phyloP scores from a whole-genome alignment of 1,140 invertebrate species.

The Neelides sp. region DNA sequence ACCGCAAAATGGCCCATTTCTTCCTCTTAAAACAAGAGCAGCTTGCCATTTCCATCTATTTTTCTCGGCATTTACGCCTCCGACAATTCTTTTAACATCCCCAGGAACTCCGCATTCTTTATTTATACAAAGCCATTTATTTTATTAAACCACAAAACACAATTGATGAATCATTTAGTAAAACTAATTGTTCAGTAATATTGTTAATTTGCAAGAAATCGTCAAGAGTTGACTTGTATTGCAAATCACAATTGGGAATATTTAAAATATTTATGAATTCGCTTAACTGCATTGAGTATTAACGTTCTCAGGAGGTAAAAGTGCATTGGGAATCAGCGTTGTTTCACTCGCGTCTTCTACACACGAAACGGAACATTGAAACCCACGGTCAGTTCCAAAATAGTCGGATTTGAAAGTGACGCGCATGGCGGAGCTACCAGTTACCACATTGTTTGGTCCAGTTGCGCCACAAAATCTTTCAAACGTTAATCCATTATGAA shows the following conservation, averaged over 20 bases:
- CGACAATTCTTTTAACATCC: conserved; percentile 31
- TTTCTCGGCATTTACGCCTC: conserved; percentile 33
- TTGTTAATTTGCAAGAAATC: background rate
- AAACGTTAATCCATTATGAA: background rate
- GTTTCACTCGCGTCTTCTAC: background rate
- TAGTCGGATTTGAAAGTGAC: conserved; percentile 1
- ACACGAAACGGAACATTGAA: conserved; percentile 15
- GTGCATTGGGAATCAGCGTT: background rate
- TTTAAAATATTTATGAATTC: background rate
- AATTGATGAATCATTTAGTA: background rate
- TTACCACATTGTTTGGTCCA: conserved; percentile 10
- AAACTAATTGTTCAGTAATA: background rate
- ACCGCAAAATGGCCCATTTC: conserved; percentile 42
- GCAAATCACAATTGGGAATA: background rate
- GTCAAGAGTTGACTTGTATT: background rate
- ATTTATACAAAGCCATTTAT: background rate
- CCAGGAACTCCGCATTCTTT: conserved; percentile 25
- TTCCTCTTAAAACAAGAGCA: conserved; percentile 34
- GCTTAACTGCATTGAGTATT: conserved; percentile 21
- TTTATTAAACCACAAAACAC: background rate
- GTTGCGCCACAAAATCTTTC: conserved; percentile 19
- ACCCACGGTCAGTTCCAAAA: conserved; percentile 4
- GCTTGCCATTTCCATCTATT: conserved; percentile 37
- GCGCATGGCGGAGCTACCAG: conserved; percentile 4
- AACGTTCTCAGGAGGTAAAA: background rate